phyloP scores from a whole-genome alignment of 2,113 vertebrate species.

The Oophaga pumilio region DNA sequence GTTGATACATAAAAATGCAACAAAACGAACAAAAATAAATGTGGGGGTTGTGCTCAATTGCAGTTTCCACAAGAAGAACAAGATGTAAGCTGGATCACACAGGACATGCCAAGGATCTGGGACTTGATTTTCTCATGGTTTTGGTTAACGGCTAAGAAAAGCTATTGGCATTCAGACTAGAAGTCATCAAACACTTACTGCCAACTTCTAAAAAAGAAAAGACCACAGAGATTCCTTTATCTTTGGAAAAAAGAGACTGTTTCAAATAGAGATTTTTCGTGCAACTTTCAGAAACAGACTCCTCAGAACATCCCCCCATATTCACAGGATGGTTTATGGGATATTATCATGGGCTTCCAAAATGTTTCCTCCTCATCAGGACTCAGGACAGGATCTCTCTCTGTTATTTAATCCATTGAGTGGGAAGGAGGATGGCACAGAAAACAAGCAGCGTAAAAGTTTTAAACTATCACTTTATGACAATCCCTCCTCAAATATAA shows the following conservation, averaged over 20 bases:
- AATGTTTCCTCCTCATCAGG: neutral
- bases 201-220: slow-evolving; percentile 1
- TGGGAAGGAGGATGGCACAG: neutral
- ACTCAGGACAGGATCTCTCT: neutral
- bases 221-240: neutral
- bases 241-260: neutral
- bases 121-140: slow-evolving; percentile 19
- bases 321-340: neutral
- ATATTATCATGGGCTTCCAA: neutral
- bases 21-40: slow-evolving; percentile 1
- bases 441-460: neutral
- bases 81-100: slow-evolving; percentile 18
- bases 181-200: neutral
- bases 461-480: neutral
- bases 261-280: neutral
- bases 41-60: neutral
- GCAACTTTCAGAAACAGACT: neutral
- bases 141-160: slow-evolving; percentile 37
- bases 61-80: slow-evolving; percentile 4
- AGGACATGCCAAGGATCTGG: slow-evolving; percentile 17
- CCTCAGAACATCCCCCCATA: neutral
- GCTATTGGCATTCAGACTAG: slow-evolving; percentile 17
- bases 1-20: neutral
- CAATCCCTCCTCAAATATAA: neutral
- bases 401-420: neutral